Conservation (phyloP, 1,140 invertebrate species). For the Grapholita molesta region DNA sequence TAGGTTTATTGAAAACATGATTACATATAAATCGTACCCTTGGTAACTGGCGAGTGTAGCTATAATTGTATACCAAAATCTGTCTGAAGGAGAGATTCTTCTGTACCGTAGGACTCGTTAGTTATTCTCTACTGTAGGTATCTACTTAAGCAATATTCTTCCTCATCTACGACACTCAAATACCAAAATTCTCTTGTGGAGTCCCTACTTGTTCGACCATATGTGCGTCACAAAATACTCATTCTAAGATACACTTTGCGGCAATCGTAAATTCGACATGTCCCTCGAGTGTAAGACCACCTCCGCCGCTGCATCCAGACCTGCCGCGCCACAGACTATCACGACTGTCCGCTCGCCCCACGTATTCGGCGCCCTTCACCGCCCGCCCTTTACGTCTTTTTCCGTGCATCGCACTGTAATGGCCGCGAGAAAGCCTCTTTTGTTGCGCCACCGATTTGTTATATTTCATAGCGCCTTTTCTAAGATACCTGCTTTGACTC, state of each 20-base stretch:
- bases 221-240: slow-evolving; percentile 52
- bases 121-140: no score
- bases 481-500: slow-evolving; percentile 70
- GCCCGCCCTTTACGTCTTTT: slow-evolving; percentile 61
- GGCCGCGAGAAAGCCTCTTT: slow-evolving; percentile 74
- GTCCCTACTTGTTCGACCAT: slow-evolving; percentile 46
- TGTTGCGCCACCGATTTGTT: slow-evolving; percentile 72
- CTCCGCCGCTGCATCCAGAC: slow-evolving; percentile 41
- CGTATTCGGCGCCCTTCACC: slow-evolving; percentile 54
- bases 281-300: slow-evolving; percentile 46
- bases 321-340: slow-evolving; percentile 74
- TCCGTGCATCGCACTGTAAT: slow-evolving; percentile 65
- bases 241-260: slow-evolving; percentile 73
- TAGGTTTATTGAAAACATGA: no score
- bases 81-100: no score
- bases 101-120: no score
- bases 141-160: no score
- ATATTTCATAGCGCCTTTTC: slow-evolving; percentile 66
- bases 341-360: slow-evolving; percentile 33
- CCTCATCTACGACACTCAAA: no score
- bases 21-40: no score
- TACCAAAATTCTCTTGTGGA: no score
- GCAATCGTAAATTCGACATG: slow-evolving; percentile 73
- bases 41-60: no score
- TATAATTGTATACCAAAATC: no score